Percentiles rank a stretch among this genome's conserved stretches.
These are phyloP conservation scores for Drosophila mimica DNA, from an alignment of 2,888 invertebrate genomes.

Conservation along the genomic window DNA sequence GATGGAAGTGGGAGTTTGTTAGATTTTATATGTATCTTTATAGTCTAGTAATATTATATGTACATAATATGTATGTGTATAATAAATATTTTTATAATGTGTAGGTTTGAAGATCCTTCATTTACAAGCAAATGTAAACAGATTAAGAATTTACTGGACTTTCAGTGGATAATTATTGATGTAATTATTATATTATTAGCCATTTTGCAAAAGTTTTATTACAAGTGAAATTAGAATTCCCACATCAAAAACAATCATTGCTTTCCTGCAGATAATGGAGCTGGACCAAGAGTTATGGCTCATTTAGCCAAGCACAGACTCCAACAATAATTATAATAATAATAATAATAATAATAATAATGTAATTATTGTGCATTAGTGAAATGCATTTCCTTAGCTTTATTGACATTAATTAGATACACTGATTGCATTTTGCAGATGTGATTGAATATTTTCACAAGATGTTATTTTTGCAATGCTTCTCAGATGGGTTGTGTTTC, in stretches of 20 bases:
- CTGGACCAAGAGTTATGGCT: neutral
- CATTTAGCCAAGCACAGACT: neutral
- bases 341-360: neutral
- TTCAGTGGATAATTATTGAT: no score
- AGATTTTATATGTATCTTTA: neutral
- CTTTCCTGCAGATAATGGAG: neutral
- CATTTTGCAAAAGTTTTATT: no score
- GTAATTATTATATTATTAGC: no score
- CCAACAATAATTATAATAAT: neutral
- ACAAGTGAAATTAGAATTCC: neutral
- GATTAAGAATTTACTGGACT: neutral
- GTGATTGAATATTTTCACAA: neutral
- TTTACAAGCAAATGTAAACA: neutral
- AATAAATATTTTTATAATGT: neutral
- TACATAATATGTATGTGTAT: neutral
- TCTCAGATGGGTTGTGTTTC: neutral
- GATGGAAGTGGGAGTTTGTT: neutral
- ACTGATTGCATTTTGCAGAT: neutral
- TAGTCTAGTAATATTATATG: neutral
- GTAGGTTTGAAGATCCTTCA: neutral
- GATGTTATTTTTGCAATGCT: neutral
- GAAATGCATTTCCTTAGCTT: neutral
- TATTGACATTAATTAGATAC: neutral
- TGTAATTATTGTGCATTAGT: neutral
- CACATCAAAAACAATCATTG: neutral